Conservation (phyloP, 2,888 invertebrate species). For the Mesoligia furuncula region DNA sequence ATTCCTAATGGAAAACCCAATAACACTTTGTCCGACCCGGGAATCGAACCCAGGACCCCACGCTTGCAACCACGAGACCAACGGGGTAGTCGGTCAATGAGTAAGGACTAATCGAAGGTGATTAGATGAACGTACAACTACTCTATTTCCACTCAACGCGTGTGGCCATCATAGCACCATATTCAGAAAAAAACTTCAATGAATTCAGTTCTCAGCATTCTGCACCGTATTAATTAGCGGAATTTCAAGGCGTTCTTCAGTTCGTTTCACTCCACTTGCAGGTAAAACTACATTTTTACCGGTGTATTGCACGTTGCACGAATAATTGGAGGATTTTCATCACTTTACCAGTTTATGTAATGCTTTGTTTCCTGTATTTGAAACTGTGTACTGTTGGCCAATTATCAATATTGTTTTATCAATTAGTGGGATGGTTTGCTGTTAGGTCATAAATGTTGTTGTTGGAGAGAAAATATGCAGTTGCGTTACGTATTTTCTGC, state of each 20-base stretch:
- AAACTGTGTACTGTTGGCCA: constrained; percentile 46
- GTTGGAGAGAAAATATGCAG: neutral
- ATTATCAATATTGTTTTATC: constrained; percentile 41
- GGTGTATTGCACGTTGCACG: constrained; percentile 63
- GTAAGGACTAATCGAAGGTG: constrained; percentile 7
- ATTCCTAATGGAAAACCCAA: no score
- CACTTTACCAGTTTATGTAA: constrained; percentile 61
- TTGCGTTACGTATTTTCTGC: neutral
- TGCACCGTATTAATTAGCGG: constrained; percentile 44
- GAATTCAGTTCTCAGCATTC: constrained; percentile 50
- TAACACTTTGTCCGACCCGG: no score
- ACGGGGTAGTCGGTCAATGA: no score
- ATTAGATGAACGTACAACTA: constrained; percentile 20
- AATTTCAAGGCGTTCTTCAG: constrained; percentile 61
- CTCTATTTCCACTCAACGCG: constrained; percentile 17
- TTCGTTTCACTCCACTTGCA: constrained; percentile 74
- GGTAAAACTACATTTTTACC: constrained; percentile 64
- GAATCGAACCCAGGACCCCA: no score
- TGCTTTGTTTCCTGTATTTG: constrained; percentile 51
- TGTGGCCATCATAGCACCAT: constrained; percentile 33
- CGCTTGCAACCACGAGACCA: no score
- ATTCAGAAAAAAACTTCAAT: constrained; percentile 38
- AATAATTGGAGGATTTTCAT: constrained; percentile 70
- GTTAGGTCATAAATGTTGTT: constrained; percentile 16
- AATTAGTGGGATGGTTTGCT: constrained; percentile 33